Percentiles rank a stretch among this genome's conserved stretches.
Evolutionary conservation across 2,113 vertebrate species (phyloP).

Genomic region (Gavia stellata): DNA sequence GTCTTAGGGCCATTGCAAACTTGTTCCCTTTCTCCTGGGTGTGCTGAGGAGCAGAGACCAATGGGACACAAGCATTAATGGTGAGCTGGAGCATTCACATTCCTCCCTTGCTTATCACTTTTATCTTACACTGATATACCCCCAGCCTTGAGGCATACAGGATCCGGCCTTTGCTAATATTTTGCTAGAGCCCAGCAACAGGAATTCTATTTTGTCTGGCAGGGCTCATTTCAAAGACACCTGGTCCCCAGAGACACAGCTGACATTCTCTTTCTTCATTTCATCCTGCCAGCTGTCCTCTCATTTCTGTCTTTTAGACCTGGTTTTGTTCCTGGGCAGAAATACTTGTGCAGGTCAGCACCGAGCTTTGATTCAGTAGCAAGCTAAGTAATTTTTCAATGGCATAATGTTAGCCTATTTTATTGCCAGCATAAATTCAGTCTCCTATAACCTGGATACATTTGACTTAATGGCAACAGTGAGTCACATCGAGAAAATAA

Average conservation of each 20-base stretch:
- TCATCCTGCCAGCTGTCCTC: conserved; percentile 49
- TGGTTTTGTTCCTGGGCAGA: conserved; percentile 27
- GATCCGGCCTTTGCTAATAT: background rate
- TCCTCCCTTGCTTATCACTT: background rate
- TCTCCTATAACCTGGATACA: background rate
- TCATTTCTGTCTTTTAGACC: conserved; percentile 29
- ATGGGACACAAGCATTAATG: background rate
- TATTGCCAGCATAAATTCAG: conserved; percentile 1
- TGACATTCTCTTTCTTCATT: conserved; percentile 46
- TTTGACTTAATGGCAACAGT: background rate
- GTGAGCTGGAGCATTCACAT: background rate
- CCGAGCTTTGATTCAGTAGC: background rate
- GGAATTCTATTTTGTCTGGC: background rate
- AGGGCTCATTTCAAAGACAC: conserved; percentile 15
- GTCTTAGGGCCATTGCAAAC: background rate
- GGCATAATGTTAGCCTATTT: background rate
- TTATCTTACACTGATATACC: background rate
- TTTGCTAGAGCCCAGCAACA: conserved; percentile 10
- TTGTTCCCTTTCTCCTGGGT: background rate
- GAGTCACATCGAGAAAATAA: background rate
- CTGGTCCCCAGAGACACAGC: background rate
- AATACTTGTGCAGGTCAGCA: conserved; percentile 19
- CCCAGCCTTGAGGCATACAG: background rate
- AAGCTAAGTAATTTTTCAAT: conserved; percentile 16
- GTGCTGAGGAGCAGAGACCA: background rate